Evolutionary conservation across 2,797 vertebrate species (phyloP).

Genomic region (Diplodus puntazzo): DNA sequence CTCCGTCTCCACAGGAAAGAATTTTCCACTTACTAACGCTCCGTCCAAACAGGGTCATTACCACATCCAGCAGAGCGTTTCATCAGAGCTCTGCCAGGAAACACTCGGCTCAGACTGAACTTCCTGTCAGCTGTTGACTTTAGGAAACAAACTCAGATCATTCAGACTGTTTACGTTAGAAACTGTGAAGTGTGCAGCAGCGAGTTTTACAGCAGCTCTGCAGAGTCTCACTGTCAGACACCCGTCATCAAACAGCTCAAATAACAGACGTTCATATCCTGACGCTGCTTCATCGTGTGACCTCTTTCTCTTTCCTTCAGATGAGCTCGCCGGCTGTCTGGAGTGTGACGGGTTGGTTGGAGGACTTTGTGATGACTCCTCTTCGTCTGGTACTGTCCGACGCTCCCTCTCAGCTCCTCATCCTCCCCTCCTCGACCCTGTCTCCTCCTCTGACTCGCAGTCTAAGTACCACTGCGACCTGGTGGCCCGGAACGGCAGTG

Average conservation of each 20-base stretch:
- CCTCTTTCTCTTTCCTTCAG: slow-evolving; percentile 71
- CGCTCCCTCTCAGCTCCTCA: slow-evolving; percentile 86
- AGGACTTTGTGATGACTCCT: slow-evolving; percentile 85
- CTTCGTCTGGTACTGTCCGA: slow-evolving; percentile 74
- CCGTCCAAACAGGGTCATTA: slow-evolving; percentile 48
- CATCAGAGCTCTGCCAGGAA: slow-evolving; percentile 23
- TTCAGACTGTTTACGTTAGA: slow-evolving; percentile 11
- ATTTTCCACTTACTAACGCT: slow-evolving; percentile 53
- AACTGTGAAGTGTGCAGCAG: slow-evolving; percentile 1
- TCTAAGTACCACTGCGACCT: slow-evolving; percentile 92
- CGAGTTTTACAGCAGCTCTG: slow-evolving; percentile 4
- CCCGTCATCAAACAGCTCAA: neutral
- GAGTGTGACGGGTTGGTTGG: slow-evolving; percentile 83
- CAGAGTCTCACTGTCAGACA: neutral
- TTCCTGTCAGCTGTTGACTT: slow-evolving; percentile 44
- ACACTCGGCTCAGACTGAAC: slow-evolving; percentile 19
- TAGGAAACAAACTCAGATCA: slow-evolving; percentile 14
- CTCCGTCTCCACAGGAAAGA: slow-evolving; percentile 41
- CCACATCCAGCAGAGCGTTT: slow-evolving; percentile 24
- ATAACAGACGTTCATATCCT: neutral
- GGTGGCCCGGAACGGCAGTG: slow-evolving; percentile 89
- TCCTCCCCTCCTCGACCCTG: slow-evolving; percentile 82
- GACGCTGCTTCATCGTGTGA: slow-evolving; percentile 10
- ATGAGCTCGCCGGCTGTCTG: slow-evolving; percentile 88
- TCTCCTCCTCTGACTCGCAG: slow-evolving; percentile 84